Evolutionary conservation across 1,140 invertebrate species (phyloP), one percentile per base, ranked within the genome.

Genomic region (Drosophila leontia): DNA sequence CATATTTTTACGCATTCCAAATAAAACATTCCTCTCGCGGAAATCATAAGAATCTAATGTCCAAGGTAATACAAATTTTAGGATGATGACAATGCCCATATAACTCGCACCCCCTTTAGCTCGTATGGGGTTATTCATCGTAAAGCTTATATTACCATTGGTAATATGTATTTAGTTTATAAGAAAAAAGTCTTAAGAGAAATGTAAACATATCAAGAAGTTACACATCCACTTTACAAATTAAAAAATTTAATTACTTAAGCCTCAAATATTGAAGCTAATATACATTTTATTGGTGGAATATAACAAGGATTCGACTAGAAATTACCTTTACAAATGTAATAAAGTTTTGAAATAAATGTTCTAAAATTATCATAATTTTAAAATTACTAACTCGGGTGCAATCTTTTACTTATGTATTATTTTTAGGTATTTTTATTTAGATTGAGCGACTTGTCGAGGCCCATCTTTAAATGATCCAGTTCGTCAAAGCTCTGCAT

Each of bases 341-440:
- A 55, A 47, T 50, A 29, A 59, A 42, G 29, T 51, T 69, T 84
- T 65, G 45, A 68, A 80, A 72, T 83, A 83, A 69, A 82, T 70
- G 79, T 82, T 82, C 45, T 32, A 23, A 12, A 51, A 71, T 26
- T 51, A 17, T 3, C 3, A 12, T 17, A 34, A 19, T 34, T 19
- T 51, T 34, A 17, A 3, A 50, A 50, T 29, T 50, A 1, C 9
- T 0, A 2, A 3, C 0, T 0, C 3, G 23, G 8, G 26, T n/a
- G 23, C 8, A 1, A 29, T n/a, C 3, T 48, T 48, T 26, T 13
- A 47, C 19, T 19, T 9, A 17, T 41, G n/a, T 8, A 23, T 47
- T 7, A 23, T 7, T 19, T 47, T 13, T 26, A 47, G 2, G 12
- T 45, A 45, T 3, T 13, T 44, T 44, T 44, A 1, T 12, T 44